Conservation (phyloP, 2,797 vertebrate species). For the Falco novaeseelandiae region DNA sequence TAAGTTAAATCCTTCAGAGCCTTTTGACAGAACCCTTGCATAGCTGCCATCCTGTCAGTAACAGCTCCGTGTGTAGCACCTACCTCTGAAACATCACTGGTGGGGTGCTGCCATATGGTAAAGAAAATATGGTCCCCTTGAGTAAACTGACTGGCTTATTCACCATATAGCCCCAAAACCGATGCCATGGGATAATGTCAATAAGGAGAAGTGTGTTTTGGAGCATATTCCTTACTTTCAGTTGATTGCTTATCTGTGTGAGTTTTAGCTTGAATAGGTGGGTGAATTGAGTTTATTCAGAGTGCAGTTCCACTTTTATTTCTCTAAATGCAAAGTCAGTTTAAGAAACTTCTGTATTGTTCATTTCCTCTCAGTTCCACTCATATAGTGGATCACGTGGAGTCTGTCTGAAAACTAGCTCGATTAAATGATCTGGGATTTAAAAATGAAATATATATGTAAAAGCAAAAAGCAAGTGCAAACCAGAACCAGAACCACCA, state of each 20-base stretch:
- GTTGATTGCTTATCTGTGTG: rapidly evolving
- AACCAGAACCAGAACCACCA: no score
- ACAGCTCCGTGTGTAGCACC: not conserved
- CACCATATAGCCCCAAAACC: not conserved
- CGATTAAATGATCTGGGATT: not conserved
- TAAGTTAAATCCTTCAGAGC: not conserved
- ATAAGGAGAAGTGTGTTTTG: not conserved
- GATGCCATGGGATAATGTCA: not conserved
- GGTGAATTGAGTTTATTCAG: not conserved
- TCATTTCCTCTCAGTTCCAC: not conserved
- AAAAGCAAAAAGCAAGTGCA: rapidly evolving
- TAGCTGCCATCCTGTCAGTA: not conserved
- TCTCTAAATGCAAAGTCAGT: not conserved
- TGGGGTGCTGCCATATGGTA: not conserved
- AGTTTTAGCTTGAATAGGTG: not conserved
- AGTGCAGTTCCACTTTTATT: not conserved
- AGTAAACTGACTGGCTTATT: not conserved
- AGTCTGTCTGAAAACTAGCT: not conserved
- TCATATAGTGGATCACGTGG: not conserved
- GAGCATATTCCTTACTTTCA: not conserved
- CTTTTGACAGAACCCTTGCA: not conserved
- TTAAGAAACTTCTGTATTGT: not conserved
- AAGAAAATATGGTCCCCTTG: not conserved
- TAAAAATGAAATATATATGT: no score
- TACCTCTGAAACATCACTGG: not conserved